Conservation (phyloP, 2,888 invertebrate species). For the Leptinotarsa tumamoca region DNA sequence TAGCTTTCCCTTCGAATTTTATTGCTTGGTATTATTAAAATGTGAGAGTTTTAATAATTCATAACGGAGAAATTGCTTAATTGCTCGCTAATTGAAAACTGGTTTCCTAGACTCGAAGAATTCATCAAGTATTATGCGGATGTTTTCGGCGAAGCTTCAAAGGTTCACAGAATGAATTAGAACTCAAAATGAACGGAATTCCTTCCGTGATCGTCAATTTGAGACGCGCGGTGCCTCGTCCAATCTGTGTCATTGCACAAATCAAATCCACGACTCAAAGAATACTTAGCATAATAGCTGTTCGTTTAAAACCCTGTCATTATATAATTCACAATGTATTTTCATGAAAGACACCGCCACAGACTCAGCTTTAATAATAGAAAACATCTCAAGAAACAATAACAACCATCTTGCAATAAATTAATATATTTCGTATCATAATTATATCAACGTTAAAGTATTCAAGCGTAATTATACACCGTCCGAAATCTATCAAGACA, state of each 20-base stretch:
- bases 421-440: slow-evolving; percentile 4
- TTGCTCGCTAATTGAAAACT: no score
- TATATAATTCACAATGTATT: slow-evolving; percentile 1
- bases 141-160: no score
- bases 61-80: no score
- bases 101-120: no score
- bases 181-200: no score
- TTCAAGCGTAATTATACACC: neutral
- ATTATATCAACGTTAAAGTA: slow-evolving; percentile 7
- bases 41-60: no score
- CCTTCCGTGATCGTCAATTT: no score
- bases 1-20: no score
- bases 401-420: slow-evolving; percentile 1
- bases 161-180: no score
- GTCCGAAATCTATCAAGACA: neutral
- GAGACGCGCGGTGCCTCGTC: neutral
- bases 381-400: slow-evolving; percentile 8
- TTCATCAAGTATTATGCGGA: no score
- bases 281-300: neutral
- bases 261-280: neutral
- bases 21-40: no score
- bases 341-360: slow-evolving; percentile 1
- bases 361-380: neutral
- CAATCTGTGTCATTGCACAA: neutral
- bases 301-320: neutral